Evolutionary conservation across 2,113 vertebrate species (phyloP), one percentile per base, ranked within the genome.

Genomic region (Tyrannus savana): DNA sequence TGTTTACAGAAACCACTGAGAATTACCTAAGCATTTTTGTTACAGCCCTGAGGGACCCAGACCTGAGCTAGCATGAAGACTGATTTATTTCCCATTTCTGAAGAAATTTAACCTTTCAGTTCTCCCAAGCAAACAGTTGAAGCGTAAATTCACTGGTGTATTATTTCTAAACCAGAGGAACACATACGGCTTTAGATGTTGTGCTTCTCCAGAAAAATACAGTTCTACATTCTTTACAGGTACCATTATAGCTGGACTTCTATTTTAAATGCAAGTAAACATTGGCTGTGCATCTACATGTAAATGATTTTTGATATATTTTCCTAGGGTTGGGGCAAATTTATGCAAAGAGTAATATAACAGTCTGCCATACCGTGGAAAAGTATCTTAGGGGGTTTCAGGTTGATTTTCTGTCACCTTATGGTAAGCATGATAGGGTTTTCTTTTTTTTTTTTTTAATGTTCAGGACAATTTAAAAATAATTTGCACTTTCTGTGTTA

Each of bases 71-170:
- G 25, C 77, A 35, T 44, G 44, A 95, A 93, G 52, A 68, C 19
- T 56, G 74, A 77, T 90, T 93, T 90, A 44, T 94, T 92, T 96
- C 60, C 95, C 24, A 56, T 87, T 39, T 62, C 78, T 88, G 59
- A 95, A 87, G 69, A 95, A 42, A 55, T 53, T 56, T 81, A 84
- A 33, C 68, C 17, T 79, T 92, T 92, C 2, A 9, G 11, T 60
- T 90, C 55, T 74, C 58, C 74, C 49, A 81, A 91, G 90, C 1
- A 3, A 55, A 79, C n/a, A 78, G 46, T 1, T 87, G 16, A 55
- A 92, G 23, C 28, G 78, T 78, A 74, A 86, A 68, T 62, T 88
- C 17, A 35, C 55, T 50, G 47, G 9, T 55, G 24, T 89, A 13
- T 50, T 92, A 42, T 84, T 94, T 93, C 46, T 35, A 67, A 87